Evolutionary conservation across 2,113 vertebrate genomes (phyloP).

Genomic region (Nematolebias whitei): DNA sequence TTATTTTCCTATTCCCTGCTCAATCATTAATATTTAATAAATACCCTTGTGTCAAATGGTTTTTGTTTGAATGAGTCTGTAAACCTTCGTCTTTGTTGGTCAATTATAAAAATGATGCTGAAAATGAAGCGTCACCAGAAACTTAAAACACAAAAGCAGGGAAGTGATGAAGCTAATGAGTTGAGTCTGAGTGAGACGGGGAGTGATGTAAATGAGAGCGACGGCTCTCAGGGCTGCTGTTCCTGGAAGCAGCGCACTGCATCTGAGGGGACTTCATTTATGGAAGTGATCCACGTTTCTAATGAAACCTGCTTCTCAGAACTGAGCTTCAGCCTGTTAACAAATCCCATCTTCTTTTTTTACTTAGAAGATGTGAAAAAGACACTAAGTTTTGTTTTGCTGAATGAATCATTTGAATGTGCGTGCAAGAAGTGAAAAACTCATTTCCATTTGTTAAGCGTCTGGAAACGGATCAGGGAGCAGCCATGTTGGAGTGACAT

Average conservation of each 20-base stretch:
- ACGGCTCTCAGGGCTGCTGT: background rate
- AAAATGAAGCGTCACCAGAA: too few relatives aligned
- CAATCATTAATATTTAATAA: too few relatives aligned
- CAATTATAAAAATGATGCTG: too few relatives aligned
- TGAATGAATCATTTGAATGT: background rate
- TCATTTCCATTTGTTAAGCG: conserved; percentile 1
- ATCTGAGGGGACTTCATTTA: background rate
- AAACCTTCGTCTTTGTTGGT: too few relatives aligned
- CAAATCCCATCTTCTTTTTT: background rate
- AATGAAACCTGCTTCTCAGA: background rate
- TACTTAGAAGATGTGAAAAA: background rate
- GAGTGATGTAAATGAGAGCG: background rate
- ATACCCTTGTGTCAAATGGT: too few relatives aligned
- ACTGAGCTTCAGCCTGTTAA: background rate
- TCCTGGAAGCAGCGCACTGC: background rate
- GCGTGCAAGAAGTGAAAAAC: background rate
- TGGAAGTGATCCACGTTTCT: background rate
- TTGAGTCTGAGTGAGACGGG: background rate
- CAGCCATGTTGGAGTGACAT: conserved; percentile 40
- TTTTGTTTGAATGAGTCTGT: too few relatives aligned
- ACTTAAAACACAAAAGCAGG: too few relatives aligned
- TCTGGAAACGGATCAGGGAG: conserved; percentile 14
- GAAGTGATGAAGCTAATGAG: too few relatives aligned
- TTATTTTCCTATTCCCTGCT: too few relatives aligned
- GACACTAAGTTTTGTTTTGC: background rate